A percentile compares a stretch with the other conserved stretches of the same genome.
phyloP scores from a whole-genome alignment of 1,140 invertebrate species.

The silkworm (Bombyx mori) region DNA sequence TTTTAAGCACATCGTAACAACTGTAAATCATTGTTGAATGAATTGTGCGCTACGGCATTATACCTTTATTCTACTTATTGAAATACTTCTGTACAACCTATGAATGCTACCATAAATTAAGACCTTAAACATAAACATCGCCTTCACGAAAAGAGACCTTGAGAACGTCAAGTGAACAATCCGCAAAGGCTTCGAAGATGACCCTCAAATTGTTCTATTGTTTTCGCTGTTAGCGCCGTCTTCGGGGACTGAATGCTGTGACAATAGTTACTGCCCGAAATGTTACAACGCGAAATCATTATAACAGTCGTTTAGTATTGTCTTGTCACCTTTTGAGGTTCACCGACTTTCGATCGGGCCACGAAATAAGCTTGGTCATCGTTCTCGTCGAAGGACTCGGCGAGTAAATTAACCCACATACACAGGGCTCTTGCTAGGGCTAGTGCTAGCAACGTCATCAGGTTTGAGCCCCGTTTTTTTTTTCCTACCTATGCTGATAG shows the following conservation, averaged over 20 bases:
- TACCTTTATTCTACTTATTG: too few relatives aligned
- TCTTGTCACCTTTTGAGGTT: conserved; percentile 46
- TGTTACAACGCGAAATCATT: conserved; percentile 49
- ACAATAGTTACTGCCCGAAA: conserved; percentile 18
- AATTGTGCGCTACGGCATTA: too few relatives aligned
- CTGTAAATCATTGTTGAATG: too few relatives aligned
- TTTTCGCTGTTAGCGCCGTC: conserved; percentile 2
- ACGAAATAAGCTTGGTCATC: conserved; percentile 10
- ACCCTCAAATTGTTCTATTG: conserved; percentile 1
- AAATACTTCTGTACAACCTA: not conserved
- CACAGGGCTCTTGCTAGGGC: too few relatives aligned
- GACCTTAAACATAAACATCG: not conserved
- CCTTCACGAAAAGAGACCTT: not conserved
- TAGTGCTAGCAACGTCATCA: too few relatives aligned
- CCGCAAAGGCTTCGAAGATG: not conserved
- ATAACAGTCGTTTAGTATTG: conserved; percentile 46
- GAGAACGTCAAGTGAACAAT: not conserved
- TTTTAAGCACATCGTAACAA: too few relatives aligned
- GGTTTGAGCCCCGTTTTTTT: too few relatives aligned
- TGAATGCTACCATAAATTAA: not conserved
- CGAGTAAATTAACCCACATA: too few relatives aligned
- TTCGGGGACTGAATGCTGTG: not conserved
- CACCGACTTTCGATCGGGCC: conserved; percentile 32
- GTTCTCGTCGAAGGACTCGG: too few relatives aligned
- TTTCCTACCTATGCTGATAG: too few relatives aligned